These are phyloP conservation scores for Geodia barretti DNA, from an alignment of 37 sponge, comb jelly and placozoan species.

Conservation along the genomic window DNA sequence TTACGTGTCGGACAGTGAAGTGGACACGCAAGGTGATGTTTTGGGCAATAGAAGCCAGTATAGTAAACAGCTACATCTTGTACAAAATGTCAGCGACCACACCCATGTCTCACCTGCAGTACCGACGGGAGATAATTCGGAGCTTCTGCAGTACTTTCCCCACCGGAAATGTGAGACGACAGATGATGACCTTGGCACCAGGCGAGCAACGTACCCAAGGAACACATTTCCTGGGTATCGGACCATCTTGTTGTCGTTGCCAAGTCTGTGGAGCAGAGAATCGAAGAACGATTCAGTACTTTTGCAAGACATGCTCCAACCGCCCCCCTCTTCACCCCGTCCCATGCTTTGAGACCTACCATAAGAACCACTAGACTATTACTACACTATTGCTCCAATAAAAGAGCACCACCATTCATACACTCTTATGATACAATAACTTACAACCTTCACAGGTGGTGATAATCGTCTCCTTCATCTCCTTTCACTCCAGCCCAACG, in stretches of 20 bases:
- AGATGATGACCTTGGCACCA: background rate
- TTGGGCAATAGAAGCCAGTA: background rate
- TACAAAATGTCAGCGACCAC: background rate
- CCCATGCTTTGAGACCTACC: background rate
- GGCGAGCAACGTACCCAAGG: background rate
- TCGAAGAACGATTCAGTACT: background rate
- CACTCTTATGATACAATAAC: no score
- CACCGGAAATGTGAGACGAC: background rate
- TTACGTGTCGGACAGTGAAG: background rate
- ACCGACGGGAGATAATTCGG: background rate
- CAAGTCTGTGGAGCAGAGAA: background rate
- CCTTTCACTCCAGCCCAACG: no score
- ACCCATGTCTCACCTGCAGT: slow-evolving; percentile 2
- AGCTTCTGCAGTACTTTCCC: background rate
- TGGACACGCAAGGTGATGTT: slow-evolving; percentile 14
- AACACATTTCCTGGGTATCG: background rate
- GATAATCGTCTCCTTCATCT: no score
- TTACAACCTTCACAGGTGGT: no score
- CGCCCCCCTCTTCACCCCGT: background rate
- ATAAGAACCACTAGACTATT: no score
- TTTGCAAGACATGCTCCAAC: background rate
- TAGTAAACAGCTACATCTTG: slow-evolving; percentile 1
- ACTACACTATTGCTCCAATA: no score
- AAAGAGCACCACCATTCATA: no score
- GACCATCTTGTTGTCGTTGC: background rate